phyloP scores from a whole-genome alignment of 2,888 invertebrate species.

The Octodonta nipae region DNA sequence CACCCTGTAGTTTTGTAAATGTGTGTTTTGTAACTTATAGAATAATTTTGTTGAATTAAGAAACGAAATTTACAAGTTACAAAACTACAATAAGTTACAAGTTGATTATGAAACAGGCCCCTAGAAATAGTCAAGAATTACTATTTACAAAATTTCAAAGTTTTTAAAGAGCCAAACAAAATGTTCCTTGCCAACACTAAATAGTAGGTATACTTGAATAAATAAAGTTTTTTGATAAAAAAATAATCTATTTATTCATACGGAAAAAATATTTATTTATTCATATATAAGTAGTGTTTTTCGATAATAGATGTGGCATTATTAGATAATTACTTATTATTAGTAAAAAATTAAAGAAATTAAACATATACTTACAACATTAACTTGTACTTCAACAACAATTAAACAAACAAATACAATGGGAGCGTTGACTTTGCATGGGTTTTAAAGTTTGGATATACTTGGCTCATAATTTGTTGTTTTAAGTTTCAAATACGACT shows the following conservation, averaged over 20 bases:
- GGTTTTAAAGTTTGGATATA: constrained; percentile 6
- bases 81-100: too few species aligned
- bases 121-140: too few species aligned
- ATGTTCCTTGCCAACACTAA: constrained; percentile 4
- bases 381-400: background rate
- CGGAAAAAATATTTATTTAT: background rate
- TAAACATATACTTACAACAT: constrained; percentile 1
- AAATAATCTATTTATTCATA: too few species aligned
- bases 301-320: too few species aligned
- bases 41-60: too few species aligned
- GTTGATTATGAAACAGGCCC: too few species aligned
- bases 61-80: constrained; percentile 11
- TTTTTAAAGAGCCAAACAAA: constrained; percentile 12
- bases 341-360: too few species aligned
- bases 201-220: constrained; percentile 8
- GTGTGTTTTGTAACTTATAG: too few species aligned
- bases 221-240: constrained; percentile 8
- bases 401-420: constrained; percentile 2
- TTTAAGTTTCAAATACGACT: constrained; percentile 11
- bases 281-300: constrained; percentile 1
- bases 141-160: constrained; percentile 12
- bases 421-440: constrained; percentile 5
- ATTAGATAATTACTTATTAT: too few species aligned
- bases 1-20: too few species aligned
- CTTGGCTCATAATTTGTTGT: constrained; percentile 10